Evolutionary conservation across 2,113 vertebrate species (phyloP).

Genomic region (Eira barbara): DNA sequence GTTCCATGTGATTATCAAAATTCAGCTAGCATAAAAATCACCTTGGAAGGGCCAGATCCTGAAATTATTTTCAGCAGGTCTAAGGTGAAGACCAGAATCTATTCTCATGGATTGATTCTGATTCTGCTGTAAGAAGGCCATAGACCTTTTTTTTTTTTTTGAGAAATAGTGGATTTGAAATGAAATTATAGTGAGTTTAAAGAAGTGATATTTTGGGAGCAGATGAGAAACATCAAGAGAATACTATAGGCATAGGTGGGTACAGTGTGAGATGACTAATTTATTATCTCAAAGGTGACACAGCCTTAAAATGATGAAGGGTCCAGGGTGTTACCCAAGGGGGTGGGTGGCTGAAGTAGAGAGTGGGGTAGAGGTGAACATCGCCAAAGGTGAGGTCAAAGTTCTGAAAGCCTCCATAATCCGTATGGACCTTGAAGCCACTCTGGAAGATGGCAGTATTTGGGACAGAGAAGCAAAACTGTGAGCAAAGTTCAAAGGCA

Average conservation of each 20-base stretch:
- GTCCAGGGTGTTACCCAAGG: neutral
- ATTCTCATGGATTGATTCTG: neutral
- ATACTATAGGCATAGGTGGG: neutral
- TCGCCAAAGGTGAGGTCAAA: neutral
- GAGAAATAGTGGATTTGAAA: neutral
- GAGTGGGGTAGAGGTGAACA: neutral
- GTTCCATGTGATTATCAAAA: neutral
- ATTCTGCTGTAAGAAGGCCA: neutral
- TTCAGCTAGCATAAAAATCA: neutral
- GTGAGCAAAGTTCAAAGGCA: neutral
- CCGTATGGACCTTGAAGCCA: neutral
- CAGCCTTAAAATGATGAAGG: neutral
- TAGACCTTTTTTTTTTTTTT: neutral
- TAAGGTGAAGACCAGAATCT: neutral
- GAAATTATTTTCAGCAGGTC: neutral
- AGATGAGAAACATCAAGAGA: no score
- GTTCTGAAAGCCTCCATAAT: neutral
- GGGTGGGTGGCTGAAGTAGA: neutral
- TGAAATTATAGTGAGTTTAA: conserved; percentile 17
- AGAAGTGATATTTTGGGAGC: neutral
- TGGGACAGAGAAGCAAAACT: neutral
- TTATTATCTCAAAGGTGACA: neutral
- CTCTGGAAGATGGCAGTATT: neutral
- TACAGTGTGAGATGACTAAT: neutral
- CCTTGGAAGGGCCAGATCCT: neutral